Evolutionary conservation across 2,888 invertebrate species (phyloP).

Genomic region (Boloria euphrosyne): DNA sequence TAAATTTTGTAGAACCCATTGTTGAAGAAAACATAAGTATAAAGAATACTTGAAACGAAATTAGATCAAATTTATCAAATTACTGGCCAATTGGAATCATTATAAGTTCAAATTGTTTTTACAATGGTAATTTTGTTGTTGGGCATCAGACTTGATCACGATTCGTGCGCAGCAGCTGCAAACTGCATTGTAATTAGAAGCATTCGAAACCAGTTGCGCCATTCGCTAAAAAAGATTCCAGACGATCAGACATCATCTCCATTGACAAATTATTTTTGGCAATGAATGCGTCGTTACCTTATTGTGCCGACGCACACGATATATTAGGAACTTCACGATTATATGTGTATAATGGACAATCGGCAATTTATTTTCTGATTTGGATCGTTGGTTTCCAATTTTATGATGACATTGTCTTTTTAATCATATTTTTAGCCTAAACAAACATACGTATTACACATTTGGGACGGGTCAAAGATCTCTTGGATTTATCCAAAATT

Average conservation of each 20-base stretch:
- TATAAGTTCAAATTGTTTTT: constrained; percentile 45
- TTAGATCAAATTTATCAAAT: constrained; percentile 52
- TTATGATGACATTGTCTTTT: constrained; percentile 43
- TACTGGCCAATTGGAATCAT: constrained; percentile 49
- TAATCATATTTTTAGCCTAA: constrained; percentile 19
- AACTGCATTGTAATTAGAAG: constrained; percentile 48
- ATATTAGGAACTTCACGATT: constrained; percentile 46
- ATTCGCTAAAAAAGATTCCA: constrained; percentile 41
- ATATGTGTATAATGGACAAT: constrained; percentile 47
- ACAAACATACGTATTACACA: constrained; percentile 2
- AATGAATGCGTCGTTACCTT: constrained; percentile 42
- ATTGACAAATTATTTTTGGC: constrained; percentile 43
- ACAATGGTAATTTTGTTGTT: constrained; percentile 45
- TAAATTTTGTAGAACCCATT: constrained; percentile 7
- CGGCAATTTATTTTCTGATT: constrained; percentile 43
- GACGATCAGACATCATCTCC: constrained; percentile 37
- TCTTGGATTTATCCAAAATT: background rate
- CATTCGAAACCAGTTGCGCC: constrained; percentile 42
- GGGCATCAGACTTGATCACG: constrained; percentile 30
- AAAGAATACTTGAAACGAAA: constrained; percentile 43
- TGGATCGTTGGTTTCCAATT: constrained; percentile 47
- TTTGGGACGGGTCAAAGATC: background rate
- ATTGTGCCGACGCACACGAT: constrained; percentile 46
- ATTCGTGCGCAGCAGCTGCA: constrained; percentile 35
- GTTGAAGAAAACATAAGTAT: constrained; percentile 30